A percentile compares a stretch with the other conserved stretches of the same genome.
phyloP scores from a whole-genome alignment of 2,888 invertebrate species.

The Boloria euphrosyne region DNA sequence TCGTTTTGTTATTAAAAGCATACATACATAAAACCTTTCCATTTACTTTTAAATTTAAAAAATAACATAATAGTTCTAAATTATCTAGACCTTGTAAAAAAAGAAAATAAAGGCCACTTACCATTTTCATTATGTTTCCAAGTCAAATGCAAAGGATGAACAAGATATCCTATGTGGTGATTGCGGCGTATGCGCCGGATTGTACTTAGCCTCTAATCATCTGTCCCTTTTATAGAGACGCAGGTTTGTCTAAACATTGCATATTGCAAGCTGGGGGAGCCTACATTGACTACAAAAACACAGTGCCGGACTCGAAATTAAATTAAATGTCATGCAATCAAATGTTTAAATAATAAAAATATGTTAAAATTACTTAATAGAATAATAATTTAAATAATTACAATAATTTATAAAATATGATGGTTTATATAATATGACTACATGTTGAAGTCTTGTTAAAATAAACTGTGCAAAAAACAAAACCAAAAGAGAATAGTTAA shows the following conservation, averaged over 20 bases:
- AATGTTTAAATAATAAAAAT: conserved; percentile 1
- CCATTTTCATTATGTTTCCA: conserved; percentile 55
- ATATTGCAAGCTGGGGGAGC: conserved; percentile 67
- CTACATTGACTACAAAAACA: conserved; percentile 61
- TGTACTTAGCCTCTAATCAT: conserved; percentile 77
- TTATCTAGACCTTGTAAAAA: background rate
- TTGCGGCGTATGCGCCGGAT: conserved; percentile 68
- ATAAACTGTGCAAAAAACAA: no score
- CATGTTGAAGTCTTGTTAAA: no score
- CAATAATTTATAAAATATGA: no score
- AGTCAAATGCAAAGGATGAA: conserved; percentile 45
- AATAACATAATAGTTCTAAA: background rate
- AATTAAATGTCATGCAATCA: conserved; percentile 18
- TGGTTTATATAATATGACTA: no score
- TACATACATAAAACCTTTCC: no score
- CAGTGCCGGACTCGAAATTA: conserved; percentile 61
- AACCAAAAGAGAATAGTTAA: no score
- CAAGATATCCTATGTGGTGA: conserved; percentile 66
- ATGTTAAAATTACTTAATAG: background rate
- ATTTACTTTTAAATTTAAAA: no score
- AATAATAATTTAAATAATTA: no score
- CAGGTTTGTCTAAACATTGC: conserved; percentile 76
- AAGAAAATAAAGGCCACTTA: conserved; percentile 50
- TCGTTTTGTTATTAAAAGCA: no score
- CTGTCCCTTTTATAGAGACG: conserved; percentile 81